Base-by-base conservation (phyloP, 2,113 vertebrate genomes). In the Eulacestoma nigropectus region DNA sequence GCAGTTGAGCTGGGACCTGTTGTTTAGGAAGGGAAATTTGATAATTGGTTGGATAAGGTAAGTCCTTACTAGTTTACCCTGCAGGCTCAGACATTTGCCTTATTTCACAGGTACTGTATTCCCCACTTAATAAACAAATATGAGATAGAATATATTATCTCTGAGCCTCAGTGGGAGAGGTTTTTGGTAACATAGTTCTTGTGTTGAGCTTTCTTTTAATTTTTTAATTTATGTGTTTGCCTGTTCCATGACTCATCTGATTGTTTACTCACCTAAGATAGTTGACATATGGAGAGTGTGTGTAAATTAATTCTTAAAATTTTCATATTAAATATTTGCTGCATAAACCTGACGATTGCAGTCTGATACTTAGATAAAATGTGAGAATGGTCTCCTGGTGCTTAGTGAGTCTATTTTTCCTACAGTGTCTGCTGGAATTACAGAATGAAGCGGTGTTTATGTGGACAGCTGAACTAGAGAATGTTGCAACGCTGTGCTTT, bases 391-490 rank as follows among this genome's bases (percentile, higher is more conserved):
- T 59, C 49, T 95, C 16, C 7, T 81, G 37, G 15, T 88, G 25
- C 59, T 94, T 50, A 95, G 50, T 44, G 74, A 83, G 33, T 90
- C 29, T 91, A 32, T 49, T 93, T 95, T 57, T 76, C 42, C 4
- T 84, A 11, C 83, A 99, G 99, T 99, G 99, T 94, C 97, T 99
- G 35, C 92, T 99, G 86, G 99, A 99, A 98, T 98, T 99, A 83
- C 99, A 99, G 97, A 99, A 99, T 82, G 99, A 99, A 97, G 99
- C 99, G 0, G 99, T 99, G 26, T 99, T 99, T 95, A 99, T 99
- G 99, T 99, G 99, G 99, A 99, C 99, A 78, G 98, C 99, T 56
- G 99, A 99, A 94, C 97, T 99, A 90, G 99, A 99, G 98, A 99
- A 99, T 50, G 96, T 99, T 85, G 99, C 99, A 87, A 99, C 99